These are phyloP conservation scores for Cheilinus undulatus DNA, from an alignment of 2,113 vertebrate genomes.

Conservation along the genomic window DNA sequence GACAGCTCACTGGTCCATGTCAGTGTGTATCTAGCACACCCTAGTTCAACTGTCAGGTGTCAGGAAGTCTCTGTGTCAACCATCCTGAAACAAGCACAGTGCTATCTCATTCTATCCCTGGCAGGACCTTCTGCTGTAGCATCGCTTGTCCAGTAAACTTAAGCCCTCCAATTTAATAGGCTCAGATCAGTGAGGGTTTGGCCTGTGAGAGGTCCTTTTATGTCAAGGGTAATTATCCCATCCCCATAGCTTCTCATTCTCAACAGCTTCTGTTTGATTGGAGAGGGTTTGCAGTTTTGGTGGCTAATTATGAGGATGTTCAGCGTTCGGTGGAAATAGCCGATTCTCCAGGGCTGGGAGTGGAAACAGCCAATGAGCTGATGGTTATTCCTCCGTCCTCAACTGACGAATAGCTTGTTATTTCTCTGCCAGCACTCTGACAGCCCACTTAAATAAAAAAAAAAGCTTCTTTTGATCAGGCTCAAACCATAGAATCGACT, in stretches of 20 bases:
- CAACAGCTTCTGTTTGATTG: conserved; percentile 60
- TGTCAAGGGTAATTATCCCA: conserved; percentile 68
- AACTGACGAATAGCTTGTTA: conserved; percentile 47
- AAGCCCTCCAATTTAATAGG: conserved; percentile 55
- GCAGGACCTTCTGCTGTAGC: conserved; percentile 15
- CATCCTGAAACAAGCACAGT: conserved; percentile 13
- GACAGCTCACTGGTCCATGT: conserved; percentile 54
- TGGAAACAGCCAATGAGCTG: conserved; percentile 38
- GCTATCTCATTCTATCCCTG: conserved; percentile 2
- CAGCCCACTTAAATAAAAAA: conserved; percentile 29
- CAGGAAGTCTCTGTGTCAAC: conserved; percentile 40
- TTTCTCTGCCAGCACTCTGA: conserved; percentile 40
- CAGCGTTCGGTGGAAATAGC: conserved; percentile 26
- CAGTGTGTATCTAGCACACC: conserved; percentile 35
- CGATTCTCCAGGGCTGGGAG: conserved; percentile 44
- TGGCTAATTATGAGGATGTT: conserved; percentile 63
- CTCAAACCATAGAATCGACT: conserved; percentile 24
- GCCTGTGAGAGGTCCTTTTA: conserved; percentile 46
- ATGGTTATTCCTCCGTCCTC: conserved; percentile 30
- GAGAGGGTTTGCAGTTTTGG: conserved; percentile 47
- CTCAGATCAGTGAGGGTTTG: conserved; percentile 40
- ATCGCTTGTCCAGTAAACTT: conserved; percentile 20
- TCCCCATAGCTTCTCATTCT: conserved; percentile 53
- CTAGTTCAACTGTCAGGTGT: conserved; percentile 47
- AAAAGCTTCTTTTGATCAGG: conserved; percentile 56